Percentiles rank a stretch among this genome's conserved stretches.
These are phyloP conservation scores for Petrophora chlorosata DNA, from an alignment of 2,888 invertebrate species.

Conservation along the genomic window DNA sequence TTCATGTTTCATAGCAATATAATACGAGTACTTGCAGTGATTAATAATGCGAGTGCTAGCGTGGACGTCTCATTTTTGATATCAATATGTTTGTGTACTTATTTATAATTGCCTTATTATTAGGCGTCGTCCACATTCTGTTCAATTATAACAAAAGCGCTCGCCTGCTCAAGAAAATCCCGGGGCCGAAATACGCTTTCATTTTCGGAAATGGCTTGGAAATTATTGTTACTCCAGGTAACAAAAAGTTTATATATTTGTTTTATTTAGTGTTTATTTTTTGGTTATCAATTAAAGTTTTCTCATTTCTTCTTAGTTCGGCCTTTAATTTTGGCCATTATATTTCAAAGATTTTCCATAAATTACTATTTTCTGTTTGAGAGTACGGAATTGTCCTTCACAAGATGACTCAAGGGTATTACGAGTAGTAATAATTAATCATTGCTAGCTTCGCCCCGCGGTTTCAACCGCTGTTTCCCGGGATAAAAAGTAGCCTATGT, in stretches of 20 bases:
- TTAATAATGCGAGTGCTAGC: conserved; percentile 3
- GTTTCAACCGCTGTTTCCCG: no score
- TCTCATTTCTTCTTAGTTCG: no score
- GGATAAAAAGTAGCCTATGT: no score
- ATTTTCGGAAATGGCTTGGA: conserved; percentile 50
- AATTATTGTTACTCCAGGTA: conserved; percentile 48
- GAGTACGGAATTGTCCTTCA: no score
- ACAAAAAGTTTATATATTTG: neutral
- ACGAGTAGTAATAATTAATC: no score
- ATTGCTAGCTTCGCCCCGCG: no score
- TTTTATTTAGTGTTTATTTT: no score
- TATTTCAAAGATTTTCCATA: no score
- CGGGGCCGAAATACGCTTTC: conserved; percentile 49
- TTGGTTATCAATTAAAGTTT: no score
- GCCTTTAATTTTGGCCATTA: no score
- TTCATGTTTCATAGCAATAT: neutral
- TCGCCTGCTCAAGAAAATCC: conserved; percentile 47
- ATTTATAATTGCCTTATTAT: conserved; percentile 30
- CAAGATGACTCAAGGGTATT: no score
- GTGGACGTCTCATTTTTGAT: conserved; percentile 9
- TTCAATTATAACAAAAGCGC: conserved; percentile 53
- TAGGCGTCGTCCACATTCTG: conserved; percentile 45
- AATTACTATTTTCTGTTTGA: no score
- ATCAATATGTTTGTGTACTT: conserved; percentile 43
- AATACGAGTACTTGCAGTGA: conserved; percentile 3